Conservation (phyloP, 2,113 vertebrate genomes). For the Daboia siamensis region DNA sequence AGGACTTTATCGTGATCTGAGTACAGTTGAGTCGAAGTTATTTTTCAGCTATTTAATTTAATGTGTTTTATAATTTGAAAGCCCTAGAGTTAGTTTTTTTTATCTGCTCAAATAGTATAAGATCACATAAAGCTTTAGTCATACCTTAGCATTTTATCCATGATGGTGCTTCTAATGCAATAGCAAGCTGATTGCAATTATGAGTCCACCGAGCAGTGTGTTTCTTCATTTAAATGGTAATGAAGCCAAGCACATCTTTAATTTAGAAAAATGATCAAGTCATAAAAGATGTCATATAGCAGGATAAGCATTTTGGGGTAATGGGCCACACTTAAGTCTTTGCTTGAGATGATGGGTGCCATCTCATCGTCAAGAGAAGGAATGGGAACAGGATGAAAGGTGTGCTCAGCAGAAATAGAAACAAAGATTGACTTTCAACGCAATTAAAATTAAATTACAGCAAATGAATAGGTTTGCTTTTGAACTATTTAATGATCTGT, state of each 20-base stretch:
- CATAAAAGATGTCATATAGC: slow-evolving; percentile 21
- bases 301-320: neutral
- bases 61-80: slow-evolving; percentile 47
- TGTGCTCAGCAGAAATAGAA: neutral
- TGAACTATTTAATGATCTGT: neutral
- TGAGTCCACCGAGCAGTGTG: slow-evolving; percentile 41
- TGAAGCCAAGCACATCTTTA: slow-evolving; percentile 17
- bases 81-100: slow-evolving; percentile 44
- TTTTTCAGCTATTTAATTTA: slow-evolving; percentile 57
- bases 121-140: slow-evolving; percentile 2
- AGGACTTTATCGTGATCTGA: neutral
- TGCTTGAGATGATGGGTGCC: neutral
- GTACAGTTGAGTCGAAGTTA: slow-evolving; percentile 45
- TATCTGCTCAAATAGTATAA: slow-evolving; percentile 43
- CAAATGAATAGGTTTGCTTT: neutral
- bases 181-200: slow-evolving; percentile 50
- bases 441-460: neutral
- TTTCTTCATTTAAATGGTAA: slow-evolving; percentile 23
- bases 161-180: slow-evolving; percentile 54
- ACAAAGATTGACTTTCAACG: neutral
- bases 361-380: neutral
- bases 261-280: slow-evolving; percentile 37
- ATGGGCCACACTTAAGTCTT: neutral
- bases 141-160: slow-evolving; percentile 22
- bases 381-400: neutral